These are phyloP conservation scores for Xanthorhoe designata DNA, from an alignment of 2,888 invertebrate species.

Conservation along the genomic window DNA sequence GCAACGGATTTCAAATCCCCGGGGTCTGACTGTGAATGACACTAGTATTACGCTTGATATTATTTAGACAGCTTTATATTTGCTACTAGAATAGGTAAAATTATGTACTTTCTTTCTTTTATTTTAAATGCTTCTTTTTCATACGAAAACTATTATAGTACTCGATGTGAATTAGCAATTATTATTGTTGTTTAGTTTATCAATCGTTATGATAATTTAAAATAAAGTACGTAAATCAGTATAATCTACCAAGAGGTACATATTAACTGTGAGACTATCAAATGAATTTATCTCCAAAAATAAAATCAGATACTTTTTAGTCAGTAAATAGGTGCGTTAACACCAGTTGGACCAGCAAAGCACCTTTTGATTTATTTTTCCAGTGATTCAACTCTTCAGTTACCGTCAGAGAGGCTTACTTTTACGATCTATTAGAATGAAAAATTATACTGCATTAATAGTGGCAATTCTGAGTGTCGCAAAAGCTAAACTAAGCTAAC, in stretches of 20 bases:
- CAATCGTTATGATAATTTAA: background rate
- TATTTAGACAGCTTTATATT: background rate
- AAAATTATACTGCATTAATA: background rate
- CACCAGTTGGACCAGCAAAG: conserved; percentile 21
- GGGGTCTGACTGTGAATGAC: conserved; percentile 5
- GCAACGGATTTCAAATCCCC: background rate
- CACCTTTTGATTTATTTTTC: conserved; percentile 28
- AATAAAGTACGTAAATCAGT: background rate
- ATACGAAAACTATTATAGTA: no score
- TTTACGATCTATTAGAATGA: conserved; percentile 25
- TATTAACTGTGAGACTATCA: background rate
- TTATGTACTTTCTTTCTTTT: background rate
- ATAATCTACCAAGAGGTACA: background rate
- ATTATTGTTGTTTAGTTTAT: no score
- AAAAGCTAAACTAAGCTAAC: no score
- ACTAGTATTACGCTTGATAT: background rate
- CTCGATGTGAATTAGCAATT: no score
- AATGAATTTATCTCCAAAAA: conserved; percentile 5
- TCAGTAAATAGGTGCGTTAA: conserved; percentile 29
- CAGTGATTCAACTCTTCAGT: conserved; percentile 34
- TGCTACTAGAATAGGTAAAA: background rate
- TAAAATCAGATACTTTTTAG: conserved; percentile 8
- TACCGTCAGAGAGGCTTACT: conserved; percentile 38
- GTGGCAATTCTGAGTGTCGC: no score
- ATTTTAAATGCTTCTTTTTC: background rate